Conservation (phyloP, 2,113 vertebrate genomes). For the Oenanthe oenanthe region DNA sequence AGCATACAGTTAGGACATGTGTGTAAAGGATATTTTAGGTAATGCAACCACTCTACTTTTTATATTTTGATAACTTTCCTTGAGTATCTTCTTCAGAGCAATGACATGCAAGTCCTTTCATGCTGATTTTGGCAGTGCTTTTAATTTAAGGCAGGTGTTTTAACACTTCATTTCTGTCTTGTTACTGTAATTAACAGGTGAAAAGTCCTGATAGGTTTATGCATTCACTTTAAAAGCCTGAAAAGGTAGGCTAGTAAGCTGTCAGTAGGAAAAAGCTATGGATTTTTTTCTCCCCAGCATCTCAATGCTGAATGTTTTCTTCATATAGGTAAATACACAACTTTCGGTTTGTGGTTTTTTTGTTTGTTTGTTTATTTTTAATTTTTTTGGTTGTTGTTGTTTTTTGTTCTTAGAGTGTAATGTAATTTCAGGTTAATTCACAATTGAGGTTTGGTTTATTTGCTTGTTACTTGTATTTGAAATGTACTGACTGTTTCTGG, state of each 20-base stretch:
- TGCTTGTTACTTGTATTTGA: not conserved
- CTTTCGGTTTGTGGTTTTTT: no score
- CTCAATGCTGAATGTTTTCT: not conserved
- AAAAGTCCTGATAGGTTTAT: not conserved
- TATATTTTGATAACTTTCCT: not conserved
- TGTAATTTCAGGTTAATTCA: not conserved
- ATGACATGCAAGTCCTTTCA: not conserved
- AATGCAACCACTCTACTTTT: not conserved
- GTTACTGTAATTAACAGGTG: not conserved
- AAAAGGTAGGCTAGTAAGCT: not conserved
- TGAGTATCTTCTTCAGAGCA: not conserved
- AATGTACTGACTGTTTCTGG: not conserved
- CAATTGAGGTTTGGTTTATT: not conserved
- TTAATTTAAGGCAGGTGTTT: not conserved
- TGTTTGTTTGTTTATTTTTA: no score
- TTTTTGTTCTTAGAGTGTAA: not conserved
- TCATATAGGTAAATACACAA: not conserved
- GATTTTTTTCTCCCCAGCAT: not conserved
- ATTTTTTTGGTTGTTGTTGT: no score
- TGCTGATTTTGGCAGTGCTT: not conserved
- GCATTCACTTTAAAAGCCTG: not conserved
- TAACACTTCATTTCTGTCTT: not conserved
- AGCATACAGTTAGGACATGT: not conserved
- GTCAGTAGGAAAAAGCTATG: accelerated
- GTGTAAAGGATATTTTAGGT: not conserved